These are phyloP conservation scores for Noturus placidus DNA, from an alignment of 2,113 vertebrate genomes.

Conservation along the genomic window DNA sequence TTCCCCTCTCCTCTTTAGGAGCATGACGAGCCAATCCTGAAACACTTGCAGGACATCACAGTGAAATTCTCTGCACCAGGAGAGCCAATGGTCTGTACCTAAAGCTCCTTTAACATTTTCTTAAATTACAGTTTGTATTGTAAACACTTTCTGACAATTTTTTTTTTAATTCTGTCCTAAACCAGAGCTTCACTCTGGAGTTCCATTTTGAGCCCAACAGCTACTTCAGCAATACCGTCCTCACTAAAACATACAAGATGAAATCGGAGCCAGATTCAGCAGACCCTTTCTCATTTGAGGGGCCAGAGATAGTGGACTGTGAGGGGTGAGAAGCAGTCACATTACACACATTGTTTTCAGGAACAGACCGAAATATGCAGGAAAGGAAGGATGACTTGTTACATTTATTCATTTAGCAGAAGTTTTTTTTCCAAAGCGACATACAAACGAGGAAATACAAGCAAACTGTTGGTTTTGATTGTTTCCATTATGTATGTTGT, in stretches of 20 bases:
- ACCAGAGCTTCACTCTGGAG: slow-evolving; percentile 93
- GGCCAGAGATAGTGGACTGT: slow-evolving; percentile 95
- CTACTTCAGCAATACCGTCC: slow-evolving; percentile 89
- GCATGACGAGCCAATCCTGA: slow-evolving; percentile 94
- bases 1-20: slow-evolving; percentile 71
- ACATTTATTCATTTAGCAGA: too few species aligned
- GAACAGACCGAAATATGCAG: neutral
- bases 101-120: neutral
- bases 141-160: neutral
- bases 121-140: neutral
- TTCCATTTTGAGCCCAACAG: slow-evolving; percentile 95
- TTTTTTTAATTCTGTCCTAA: slow-evolving; percentile 17
- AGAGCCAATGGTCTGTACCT: slow-evolving; percentile 88
- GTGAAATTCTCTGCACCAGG: slow-evolving; percentile 94
- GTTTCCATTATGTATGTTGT: neutral
- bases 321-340: slow-evolving; percentile 82
- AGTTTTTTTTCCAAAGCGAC: too few species aligned
- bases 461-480: neutral
- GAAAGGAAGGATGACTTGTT: neutral
- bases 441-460: too few species aligned
- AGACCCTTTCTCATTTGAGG: slow-evolving; percentile 96
- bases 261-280: slow-evolving; percentile 89
- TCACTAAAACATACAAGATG: slow-evolving; percentile 98
- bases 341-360: neutral
- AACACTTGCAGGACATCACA: slow-evolving; percentile 94